Evolutionary conservation across 2,113 vertebrate species (phyloP), one percentile per base, ranked within the genome.

Genomic region (Cyprinodon brontotheroides): DNA sequence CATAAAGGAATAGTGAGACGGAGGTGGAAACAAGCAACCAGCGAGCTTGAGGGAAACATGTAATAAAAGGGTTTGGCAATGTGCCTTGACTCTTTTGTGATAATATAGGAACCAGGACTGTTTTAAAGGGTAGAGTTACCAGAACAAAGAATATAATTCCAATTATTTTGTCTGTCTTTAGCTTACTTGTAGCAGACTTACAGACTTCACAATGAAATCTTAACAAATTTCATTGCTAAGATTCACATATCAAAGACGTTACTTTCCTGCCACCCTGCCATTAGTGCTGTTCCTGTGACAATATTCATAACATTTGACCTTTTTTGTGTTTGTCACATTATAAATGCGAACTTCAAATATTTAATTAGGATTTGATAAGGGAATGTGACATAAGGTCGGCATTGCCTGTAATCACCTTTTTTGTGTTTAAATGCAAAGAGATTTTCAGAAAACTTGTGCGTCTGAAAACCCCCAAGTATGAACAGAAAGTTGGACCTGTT

Each of bases 21-120:
- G 53, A 57, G 63, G 78, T 70, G 79, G 67, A 85, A 89, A 90
- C 81, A 67, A 87, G 82, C 64, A 67, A 70, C 76, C 29, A 59
- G 74, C 64, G 61, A 74, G 74, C 36, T 48, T 47, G 48, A 83
- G 65, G 77, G 59, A 70, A 88, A 61, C 78, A 71, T 61, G 65
- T 84, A 70, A 90, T 82, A 79, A 70, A 79, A 70, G 47, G 43
- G 62, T 66, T 75, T 45, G 82, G 78, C 12, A 0, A 48, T 82
- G 45, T 8, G 75, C 8, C 45, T 60, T 40, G 22, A 61, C 65
- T 74, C 29, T 29, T 63, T 76, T 74, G 77, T 81, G 69, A 69
- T 75, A 37, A 84, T 66, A 64, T 9, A 60, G 70, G 53, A 77
- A 43, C 0, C 7, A 50, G 17, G 48, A 13, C 36, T 65, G 80